phyloP scores from a whole-genome alignment of 1,140 invertebrate genomes.

The Neuroterus valhalla region DNA sequence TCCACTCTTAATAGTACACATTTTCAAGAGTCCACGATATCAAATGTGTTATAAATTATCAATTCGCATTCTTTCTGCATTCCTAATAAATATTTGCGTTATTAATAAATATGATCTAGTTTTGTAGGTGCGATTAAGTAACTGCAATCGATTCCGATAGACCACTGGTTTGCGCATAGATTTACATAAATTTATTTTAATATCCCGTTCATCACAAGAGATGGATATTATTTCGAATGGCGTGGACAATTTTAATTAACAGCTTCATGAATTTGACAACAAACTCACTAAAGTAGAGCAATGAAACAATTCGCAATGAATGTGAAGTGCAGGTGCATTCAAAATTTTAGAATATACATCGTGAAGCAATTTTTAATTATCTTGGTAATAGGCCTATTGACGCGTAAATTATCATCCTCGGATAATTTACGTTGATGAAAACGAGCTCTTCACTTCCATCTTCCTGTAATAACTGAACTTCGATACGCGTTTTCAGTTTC shows the following conservation, averaged over 20 bases:
- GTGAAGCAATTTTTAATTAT: neutral
- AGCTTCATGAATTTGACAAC: neutral
- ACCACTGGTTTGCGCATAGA: neutral
- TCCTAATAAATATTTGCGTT: no score
- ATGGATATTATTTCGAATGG: neutral
- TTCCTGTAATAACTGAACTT: conserved; percentile 6
- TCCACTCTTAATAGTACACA: neutral
- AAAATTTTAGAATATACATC: no score
- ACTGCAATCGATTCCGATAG: neutral
- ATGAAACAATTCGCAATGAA: neutral
- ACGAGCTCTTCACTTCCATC: conserved; percentile 13
- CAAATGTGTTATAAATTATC: no score
- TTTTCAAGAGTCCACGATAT: no score
- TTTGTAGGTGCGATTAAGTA: neutral
- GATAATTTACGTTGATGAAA: neutral
- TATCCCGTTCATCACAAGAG: neutral
- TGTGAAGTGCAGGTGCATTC: neutral
- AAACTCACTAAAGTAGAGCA: neutral
- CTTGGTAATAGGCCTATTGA: neutral
- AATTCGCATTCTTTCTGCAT: no score
- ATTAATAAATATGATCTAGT: neutral
- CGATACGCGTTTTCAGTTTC: conserved; percentile 14
- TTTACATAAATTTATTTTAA: conserved; percentile 19
- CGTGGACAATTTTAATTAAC: neutral
- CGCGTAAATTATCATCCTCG: no score